phyloP scores from a whole-genome alignment of 2,888 invertebrate genomes.

The Leucania comma region DNA sequence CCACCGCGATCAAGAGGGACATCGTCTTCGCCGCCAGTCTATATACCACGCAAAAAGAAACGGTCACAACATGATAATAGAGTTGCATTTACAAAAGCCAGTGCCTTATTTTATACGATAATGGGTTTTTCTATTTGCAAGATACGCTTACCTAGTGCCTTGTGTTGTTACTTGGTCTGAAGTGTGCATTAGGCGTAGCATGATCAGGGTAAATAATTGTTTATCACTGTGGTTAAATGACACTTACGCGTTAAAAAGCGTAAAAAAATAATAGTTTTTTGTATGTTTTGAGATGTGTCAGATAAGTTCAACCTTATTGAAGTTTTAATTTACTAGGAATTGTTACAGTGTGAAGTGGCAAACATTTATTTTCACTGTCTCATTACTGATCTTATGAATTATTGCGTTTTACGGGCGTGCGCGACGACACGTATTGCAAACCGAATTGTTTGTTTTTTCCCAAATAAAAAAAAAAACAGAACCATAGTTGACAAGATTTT shows the following conservation, averaged over 20 bases:
- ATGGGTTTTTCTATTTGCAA: conserved; percentile 16
- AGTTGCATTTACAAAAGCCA: conserved; percentile 19
- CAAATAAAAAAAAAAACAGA: too few relatives aligned
- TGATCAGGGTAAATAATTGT: too few relatives aligned
- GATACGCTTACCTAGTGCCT: conserved; percentile 31
- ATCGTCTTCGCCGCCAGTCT: conserved; percentile 99
- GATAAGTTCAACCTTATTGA: too few relatives aligned
- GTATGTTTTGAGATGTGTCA: too few relatives aligned
- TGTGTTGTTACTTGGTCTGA: conserved; percentile 8
- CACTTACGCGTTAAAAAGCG: too few relatives aligned
- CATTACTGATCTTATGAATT: conserved; percentile 16
- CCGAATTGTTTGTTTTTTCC: too few relatives aligned
- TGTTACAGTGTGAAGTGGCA: too few relatives aligned
- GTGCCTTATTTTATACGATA: conserved; percentile 24
- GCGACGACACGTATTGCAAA: not conserved
- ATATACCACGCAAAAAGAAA: conserved; percentile 92
- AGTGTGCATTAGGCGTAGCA: not conserved
- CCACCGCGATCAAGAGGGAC: conserved; percentile 97
- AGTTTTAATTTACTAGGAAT: too few relatives aligned
- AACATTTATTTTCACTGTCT: too few relatives aligned
- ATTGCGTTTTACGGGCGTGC: not conserved
- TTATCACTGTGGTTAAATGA: too few relatives aligned
- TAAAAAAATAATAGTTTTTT: too few relatives aligned
- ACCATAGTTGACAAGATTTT: not conserved
- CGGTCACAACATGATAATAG: conserved; percentile 64